Evolutionary conservation across 2,888 invertebrate genomes (phyloP), one percentile per base, ranked within the genome.

Genomic region (Drosophila incognita): DNA sequence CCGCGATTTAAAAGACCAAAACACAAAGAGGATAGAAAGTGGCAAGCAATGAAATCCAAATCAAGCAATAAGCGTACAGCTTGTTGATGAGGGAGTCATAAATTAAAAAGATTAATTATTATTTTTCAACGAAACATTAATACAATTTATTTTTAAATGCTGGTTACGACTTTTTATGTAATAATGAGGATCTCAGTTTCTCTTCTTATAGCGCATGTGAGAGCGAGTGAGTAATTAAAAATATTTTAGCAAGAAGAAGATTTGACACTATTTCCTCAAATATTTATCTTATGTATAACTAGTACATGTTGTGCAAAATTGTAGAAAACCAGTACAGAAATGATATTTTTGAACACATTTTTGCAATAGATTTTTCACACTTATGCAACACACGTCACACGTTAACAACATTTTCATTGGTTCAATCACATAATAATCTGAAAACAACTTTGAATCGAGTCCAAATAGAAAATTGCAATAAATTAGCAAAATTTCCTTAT

Each of bases 11-110:
- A 71, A 66, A 66, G 67, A 42, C 69, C 13, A 51, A 40, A 54
- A 38, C 24, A 70, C 74, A 79, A 74, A 65, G 24, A 15, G 35
- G 53, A 62, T 76, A 71, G 82, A 78, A 87, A 84, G 82, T 70
- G 74, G 80, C 57, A 51, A 53, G 42, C 56, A 49, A 69, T 58
- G 58, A 76, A 73, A 51, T 51, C 13, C 36, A 36, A 70, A 36
- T 49, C 24, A 70, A 72, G 56, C 56, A 62, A 69, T 57, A 46
- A 24, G 21, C 56, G 49, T 56, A 56, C 58, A 73, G 83, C 59
- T 81, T 81, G 69, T 64, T 74, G 78, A 73, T 61, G 77, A 57
- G 74, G 68, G 64, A 52, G 74, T 64, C 31, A 42, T 70, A 58
- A 58, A 66, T 60, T 67, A 49, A 52, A 58, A 68, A 65, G 63